A percentile compares a stretch with the other conserved stretches of the same genome.
These are phyloP conservation scores for Drosophila kanekoi DNA, from an alignment of 2,888 invertebrate genomes.

Conservation along the genomic window DNA sequence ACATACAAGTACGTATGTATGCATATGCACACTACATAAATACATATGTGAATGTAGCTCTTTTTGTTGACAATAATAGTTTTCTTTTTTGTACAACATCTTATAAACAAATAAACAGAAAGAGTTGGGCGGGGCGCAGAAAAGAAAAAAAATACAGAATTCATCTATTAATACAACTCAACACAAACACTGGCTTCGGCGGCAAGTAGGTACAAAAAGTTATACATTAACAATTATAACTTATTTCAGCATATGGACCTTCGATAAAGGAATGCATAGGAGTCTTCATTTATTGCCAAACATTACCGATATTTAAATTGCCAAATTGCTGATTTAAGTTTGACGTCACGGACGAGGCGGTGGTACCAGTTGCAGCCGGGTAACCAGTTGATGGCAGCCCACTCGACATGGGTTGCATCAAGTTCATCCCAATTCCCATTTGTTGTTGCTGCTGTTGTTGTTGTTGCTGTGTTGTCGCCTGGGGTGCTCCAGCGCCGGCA, in stretches of 20 bases:
- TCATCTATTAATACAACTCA: conserved; percentile 63
- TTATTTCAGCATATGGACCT: conserved; percentile 32
- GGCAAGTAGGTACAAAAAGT: conserved; percentile 60
- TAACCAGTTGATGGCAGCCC: conserved; percentile 51
- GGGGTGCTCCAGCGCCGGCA: conserved; percentile 26
- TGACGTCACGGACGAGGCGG: conserved; percentile 72
- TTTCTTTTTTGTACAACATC: conserved; percentile 39
- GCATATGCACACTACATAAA: not conserved
- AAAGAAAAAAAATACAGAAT: conserved; percentile 56
- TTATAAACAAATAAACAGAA: conserved; percentile 52
- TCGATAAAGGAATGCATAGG: conserved; percentile 45
- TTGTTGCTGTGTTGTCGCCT: conserved; percentile 41
- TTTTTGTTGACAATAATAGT: conserved; percentile 19
- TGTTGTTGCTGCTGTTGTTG: conserved; percentile 55
- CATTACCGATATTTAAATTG: conserved; percentile 85
- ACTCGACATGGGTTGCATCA: conserved; percentile 65
- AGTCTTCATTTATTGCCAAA: conserved; percentile 84
- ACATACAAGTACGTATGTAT: conserved; percentile 17
- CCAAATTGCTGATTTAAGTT: conserved; percentile 85
- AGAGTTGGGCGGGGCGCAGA: not conserved
- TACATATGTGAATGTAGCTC: conserved; percentile 9
- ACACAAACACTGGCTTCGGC: conserved; percentile 54
- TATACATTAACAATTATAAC: conserved; percentile 45
- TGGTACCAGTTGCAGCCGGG: conserved; percentile 49
- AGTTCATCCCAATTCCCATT: conserved; percentile 62